These are phyloP conservation scores for Agriopis marginaria DNA, from an alignment of 2,888 invertebrate species.

Conservation along the genomic window DNA sequence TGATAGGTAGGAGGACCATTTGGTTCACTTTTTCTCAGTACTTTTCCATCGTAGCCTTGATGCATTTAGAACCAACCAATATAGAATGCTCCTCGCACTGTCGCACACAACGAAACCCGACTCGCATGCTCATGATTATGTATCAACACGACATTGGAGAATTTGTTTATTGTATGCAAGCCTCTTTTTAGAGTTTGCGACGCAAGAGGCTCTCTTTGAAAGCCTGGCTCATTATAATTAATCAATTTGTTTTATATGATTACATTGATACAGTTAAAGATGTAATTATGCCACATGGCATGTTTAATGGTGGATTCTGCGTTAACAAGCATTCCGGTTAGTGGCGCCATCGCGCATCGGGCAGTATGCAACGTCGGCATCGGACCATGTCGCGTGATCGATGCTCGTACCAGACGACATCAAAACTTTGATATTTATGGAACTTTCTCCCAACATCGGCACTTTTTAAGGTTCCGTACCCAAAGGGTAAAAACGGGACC, in stretches of 20 bases:
- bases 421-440: constrained; percentile 21
- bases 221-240: constrained; percentile 17
- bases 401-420: constrained; percentile 27
- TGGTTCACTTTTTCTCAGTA: constrained; percentile 72
- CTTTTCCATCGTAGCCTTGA: constrained; percentile 72
- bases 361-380: constrained; percentile 32
- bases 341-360: constrained; percentile 56
- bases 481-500: no score
- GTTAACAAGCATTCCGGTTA: constrained; percentile 54
- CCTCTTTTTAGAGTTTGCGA: constrained; percentile 38
- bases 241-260: constrained; percentile 17
- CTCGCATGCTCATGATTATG: constrained; percentile 38
- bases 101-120: constrained; percentile 33
- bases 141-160: constrained; percentile 40
- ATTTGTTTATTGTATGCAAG: constrained; percentile 40
- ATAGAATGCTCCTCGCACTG: constrained; percentile 52
- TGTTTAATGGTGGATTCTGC: constrained; percentile 49
- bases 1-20: constrained; percentile 52
- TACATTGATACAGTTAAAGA: constrained; percentile 11
- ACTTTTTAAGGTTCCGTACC: neutral
- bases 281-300: constrained; percentile 43
- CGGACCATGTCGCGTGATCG: constrained; percentile 54
- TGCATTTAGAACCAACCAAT: constrained; percentile 54
- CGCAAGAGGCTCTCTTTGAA: constrained; percentile 30
- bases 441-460: constrained; percentile 31